Evolutionary conservation across 2,113 vertebrate genomes (phyloP), one percentile per base, ranked within the genome.

Genomic region (Epinephelus moara): DNA sequence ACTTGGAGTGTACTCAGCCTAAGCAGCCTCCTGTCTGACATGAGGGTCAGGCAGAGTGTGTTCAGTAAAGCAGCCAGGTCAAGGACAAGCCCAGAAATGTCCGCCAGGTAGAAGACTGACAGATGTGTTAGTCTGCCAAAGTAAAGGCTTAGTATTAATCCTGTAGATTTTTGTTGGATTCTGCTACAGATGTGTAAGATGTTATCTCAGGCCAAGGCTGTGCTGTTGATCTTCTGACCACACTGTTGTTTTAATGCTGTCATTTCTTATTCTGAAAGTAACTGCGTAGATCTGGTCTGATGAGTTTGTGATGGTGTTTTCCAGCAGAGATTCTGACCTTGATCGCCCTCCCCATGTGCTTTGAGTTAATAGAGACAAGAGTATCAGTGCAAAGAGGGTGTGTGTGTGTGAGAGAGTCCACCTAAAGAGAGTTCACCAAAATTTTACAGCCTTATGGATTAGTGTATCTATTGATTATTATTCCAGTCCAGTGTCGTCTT

Each of bases 1-100:
- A 85, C 78, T 57, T 68, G 78, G 86, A 88, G 89, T 68, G 80
- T 47, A n/a, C 40, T 66, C 40, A 69, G 75, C 50, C 75, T 11
- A 84, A 89, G 75, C 76, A 60, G 3, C 72, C 49, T 72, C 40
- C 62, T 50, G 50, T 80, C 68, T 77, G 47, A 82, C 70, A 9
- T 18, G 4, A 79, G 64, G 88, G 75, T 86, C 75, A 88, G 83
- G 73, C 72, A 25, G 77, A 71, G 62, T 42, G 73, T 75, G 47
- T 62, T 77, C 3, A 70, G 47, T 15, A 7, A 81, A 82, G 72
- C 84, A 74, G 64, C 49, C 70, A 17, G 75, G 86, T 86, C 82
- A 80, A 84, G 77, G 69, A 84, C 75, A 63, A 52, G 77, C 59
- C 52, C 63, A 30, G 67, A 86, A 72, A 53, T 63, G 53, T 84